phyloP scores from a whole-genome alignment of 1,140 invertebrate genomes.

The Drosophila auraria region DNA sequence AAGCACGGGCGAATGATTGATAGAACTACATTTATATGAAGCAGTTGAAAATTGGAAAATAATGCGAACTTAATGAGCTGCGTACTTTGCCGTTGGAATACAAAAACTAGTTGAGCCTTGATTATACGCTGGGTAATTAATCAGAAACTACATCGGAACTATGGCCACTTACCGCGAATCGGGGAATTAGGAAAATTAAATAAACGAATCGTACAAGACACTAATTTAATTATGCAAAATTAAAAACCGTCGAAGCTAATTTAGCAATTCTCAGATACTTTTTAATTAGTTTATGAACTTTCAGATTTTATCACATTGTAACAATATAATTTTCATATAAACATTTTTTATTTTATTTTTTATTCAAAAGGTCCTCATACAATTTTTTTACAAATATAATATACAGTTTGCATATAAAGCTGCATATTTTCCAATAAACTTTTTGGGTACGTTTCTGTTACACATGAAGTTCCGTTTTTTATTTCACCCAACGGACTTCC shows the following conservation, averaged over 20 bases:
- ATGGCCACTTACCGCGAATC: background rate
- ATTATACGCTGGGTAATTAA: background rate
- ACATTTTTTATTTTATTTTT: background rate
- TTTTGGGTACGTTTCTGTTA: slow-evolving; percentile 10
- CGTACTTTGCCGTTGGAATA: too few species aligned
- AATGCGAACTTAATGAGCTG: slow-evolving; percentile 18
- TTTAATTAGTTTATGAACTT: too few species aligned
- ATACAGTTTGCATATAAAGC: background rate
- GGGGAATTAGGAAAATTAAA: background rate
- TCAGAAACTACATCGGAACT: background rate
- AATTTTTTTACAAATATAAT: background rate
- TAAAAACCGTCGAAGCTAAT: too few species aligned
- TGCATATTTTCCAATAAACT: slow-evolving; percentile 13
- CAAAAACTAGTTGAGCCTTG: background rate
- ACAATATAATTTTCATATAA: too few species aligned
- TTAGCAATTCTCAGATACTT: too few species aligned
- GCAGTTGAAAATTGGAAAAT: slow-evolving; percentile 4
- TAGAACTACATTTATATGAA: background rate
- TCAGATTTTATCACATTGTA: too few species aligned
- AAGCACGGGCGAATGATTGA: background rate
- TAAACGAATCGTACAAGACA: too few species aligned
- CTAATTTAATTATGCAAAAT: too few species aligned
- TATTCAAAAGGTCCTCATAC: background rate
- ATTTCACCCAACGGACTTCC: slow-evolving; percentile 38
- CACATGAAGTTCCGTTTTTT: slow-evolving; percentile 20